A percentile compares a stretch with the other conserved stretches of the same genome.
These are phyloP conservation scores for Limnephilus marmoratus DNA, from an alignment of 2,888 invertebrate genomes.

Conservation along the genomic window DNA sequence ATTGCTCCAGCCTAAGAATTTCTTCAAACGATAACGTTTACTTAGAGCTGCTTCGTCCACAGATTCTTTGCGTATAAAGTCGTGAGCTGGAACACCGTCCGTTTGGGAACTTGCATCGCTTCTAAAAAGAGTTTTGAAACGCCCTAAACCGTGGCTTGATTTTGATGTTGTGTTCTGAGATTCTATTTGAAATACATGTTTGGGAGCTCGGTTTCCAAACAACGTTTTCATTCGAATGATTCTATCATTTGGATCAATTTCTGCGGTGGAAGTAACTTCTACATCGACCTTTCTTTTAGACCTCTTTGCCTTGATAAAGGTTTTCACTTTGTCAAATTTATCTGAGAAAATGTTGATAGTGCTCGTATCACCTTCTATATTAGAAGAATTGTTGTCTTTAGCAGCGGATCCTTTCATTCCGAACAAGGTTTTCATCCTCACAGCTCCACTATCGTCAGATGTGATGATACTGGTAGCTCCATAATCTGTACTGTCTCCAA, in stretches of 20 bases:
- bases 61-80: not conserved
- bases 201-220: conserved; percentile 53
- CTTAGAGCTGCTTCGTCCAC: not conserved
- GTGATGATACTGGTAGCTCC: not conserved
- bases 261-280: conserved; percentile 7
- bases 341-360: conserved; percentile 23
- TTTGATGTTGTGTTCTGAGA: conserved; percentile 10
- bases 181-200: conserved; percentile 29
- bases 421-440: conserved; percentile 55
- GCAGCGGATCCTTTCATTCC: conserved; percentile 36
- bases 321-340: conserved; percentile 55
- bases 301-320: conserved; percentile 49
- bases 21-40: conserved; percentile 30
- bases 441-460: conserved; percentile 41
- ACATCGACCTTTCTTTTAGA: not conserved
- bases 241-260: conserved; percentile 40
- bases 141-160: conserved; percentile 23
- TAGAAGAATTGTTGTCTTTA: not conserved
- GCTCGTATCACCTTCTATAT: not conserved
- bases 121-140: conserved; percentile 57
- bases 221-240: conserved; percentile 61
- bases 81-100: conserved; percentile 23
- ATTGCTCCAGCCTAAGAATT: conserved; percentile 22
- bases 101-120: conserved; percentile 57
- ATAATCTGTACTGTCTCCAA: conserved; percentile 48